Percentiles rank a stretch among this genome's conserved stretches.
Evolutionary conservation across 2,113 vertebrate genomes (phyloP).

Genomic region (Panthera tigris): DNA sequence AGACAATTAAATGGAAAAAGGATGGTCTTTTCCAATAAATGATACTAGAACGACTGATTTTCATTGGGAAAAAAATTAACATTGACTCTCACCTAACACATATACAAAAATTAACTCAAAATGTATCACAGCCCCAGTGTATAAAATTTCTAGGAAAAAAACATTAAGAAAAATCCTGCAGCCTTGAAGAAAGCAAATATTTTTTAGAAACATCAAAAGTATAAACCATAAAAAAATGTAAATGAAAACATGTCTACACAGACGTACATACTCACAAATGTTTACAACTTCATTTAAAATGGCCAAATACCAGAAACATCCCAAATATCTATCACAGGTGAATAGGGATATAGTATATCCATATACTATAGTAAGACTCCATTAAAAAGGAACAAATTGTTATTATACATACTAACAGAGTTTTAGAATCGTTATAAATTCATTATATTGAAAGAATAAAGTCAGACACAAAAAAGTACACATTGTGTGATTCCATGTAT

Average conservation of each 20-base stretch:
- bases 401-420: neutral
- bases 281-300: neutral
- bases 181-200: neutral
- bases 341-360: neutral
- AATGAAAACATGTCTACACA: neutral
- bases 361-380: neutral
- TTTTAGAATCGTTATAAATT: neutral
- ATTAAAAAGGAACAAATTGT: neutral
- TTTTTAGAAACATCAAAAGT: neutral
- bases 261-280: neutral
- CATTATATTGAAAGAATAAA: neutral
- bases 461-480: neutral
- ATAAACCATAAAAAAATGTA: neutral
- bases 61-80: neutral
- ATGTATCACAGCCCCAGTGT: neutral
- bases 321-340: neutral
- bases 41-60: neutral
- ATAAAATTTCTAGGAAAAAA: neutral
- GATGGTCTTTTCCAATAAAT: neutral
- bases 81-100: neutral
- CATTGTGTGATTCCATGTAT: neutral
- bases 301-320: neutral
- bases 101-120: neutral
- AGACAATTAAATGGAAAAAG: neutral
- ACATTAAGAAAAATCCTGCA: neutral